Conservation (phyloP, 1,140 invertebrate genomes). For the Heterodera carotae region DNA sequence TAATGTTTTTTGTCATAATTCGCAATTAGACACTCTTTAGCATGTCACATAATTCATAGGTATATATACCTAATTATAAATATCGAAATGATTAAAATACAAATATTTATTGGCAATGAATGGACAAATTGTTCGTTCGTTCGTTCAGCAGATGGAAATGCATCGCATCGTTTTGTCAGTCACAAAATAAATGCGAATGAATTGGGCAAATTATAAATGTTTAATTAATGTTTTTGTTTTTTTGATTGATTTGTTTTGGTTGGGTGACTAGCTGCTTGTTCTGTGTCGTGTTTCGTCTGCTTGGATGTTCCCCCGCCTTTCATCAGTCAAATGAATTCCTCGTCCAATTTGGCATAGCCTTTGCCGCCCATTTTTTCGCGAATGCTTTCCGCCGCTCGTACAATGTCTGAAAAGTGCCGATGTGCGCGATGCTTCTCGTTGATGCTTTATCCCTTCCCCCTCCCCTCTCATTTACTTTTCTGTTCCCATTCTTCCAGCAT, state of each 20-base stretch:
- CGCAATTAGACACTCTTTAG: too few species aligned
- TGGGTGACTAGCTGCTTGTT: background rate
- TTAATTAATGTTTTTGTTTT: too few species aligned
- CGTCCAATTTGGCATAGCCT: slow-evolving; percentile 24
- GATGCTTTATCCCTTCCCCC: background rate
- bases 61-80: too few species aligned
- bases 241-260: too few species aligned
- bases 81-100: too few species aligned
- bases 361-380: slow-evolving; percentile 35
- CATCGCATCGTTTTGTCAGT: background rate
- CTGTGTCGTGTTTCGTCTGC: background rate
- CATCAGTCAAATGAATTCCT: slow-evolving; percentile 31
- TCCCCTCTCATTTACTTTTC: slow-evolving; percentile 22
- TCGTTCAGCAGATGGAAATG: too few species aligned
- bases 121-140: too few species aligned
- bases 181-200: background rate
- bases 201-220: background rate
- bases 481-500: slow-evolving; percentile 35
- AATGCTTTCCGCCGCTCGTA: slow-evolving; percentile 38
- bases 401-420: slow-evolving; percentile 47
- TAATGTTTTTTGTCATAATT: too few species aligned
- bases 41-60: too few species aligned
- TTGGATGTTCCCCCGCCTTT: background rate
- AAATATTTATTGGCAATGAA: too few species aligned
- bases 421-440: too few species aligned